Conservation (phyloP, 2,113 vertebrate genomes). For the Leptobrachium leishanense region DNA sequence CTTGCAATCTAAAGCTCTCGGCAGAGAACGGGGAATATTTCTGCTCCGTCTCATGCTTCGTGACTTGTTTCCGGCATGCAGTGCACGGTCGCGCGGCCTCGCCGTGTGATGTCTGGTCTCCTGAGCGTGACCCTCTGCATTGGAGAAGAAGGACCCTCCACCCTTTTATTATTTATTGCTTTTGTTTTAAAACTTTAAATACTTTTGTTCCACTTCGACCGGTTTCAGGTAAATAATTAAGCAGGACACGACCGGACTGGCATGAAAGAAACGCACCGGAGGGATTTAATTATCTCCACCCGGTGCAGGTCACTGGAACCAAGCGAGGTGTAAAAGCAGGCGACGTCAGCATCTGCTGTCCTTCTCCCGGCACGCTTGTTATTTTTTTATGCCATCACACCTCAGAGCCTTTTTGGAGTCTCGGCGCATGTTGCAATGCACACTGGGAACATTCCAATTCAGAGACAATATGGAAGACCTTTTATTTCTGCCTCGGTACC, state of each 20-base stretch:
- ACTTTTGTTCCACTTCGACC: background rate
- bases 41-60: too few relatives aligned
- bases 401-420: too few relatives aligned
- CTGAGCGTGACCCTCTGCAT: background rate
- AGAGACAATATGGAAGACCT: too few relatives aligned
- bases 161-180: background rate
- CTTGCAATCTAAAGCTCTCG: too few relatives aligned
- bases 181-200: background rate
- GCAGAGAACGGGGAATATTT: too few relatives aligned
- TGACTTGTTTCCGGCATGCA: too few relatives aligned
- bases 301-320: background rate
- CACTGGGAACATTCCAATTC: background rate
- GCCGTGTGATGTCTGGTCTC: background rate
- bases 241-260: background rate
- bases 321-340: too few relatives aligned
- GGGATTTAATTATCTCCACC: background rate
- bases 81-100: too few relatives aligned
- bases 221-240: constrained; percentile 2
- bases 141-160: too few relatives aligned
- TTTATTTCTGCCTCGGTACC: too few relatives aligned
- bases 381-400: too few relatives aligned
- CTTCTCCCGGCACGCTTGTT: background rate
- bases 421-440: background rate
- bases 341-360: background rate
- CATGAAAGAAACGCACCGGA: background rate